Conservation (phyloP, 92 coral and sea anemone species). For the Desmophyllum pertusum region DNA sequence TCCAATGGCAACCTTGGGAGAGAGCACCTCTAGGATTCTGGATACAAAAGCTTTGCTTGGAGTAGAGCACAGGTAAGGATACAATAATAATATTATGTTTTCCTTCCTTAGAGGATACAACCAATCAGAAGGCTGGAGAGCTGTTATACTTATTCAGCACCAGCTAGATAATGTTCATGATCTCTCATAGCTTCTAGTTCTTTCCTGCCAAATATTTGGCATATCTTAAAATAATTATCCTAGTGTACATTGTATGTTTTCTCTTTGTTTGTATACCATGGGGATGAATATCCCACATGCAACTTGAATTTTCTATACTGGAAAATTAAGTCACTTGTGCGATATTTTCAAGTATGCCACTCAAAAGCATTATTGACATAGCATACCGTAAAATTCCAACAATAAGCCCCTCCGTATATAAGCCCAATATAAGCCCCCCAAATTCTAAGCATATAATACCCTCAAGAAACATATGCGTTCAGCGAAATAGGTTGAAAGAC, state of each 20-base stretch:
- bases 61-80: constrained; percentile 85
- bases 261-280: not conserved
- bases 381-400: no score
- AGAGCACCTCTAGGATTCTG: constrained; percentile 47
- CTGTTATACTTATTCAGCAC: not conserved
- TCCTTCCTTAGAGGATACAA: not conserved
- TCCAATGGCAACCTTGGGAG: constrained; percentile 53
- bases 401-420: no score
- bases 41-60: constrained; percentile 85
- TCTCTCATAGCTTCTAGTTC: not conserved
- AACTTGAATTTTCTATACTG: not conserved
- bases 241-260: no score
- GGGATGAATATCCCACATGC: not conserved
- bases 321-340: not conserved
- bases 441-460: no score
- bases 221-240: no score
- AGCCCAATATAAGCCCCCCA: no score
- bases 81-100: not conserved
- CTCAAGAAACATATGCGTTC: no score
- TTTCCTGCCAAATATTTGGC: not conserved
- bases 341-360: not conserved
- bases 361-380: no score
- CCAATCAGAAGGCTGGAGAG: not conserved
- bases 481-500: no score
- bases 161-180: not conserved